Evolutionary conservation across 1,140 invertebrate genomes (phyloP), one percentile per base, ranked within the genome.

Genomic region (Achroia grisella): DNA sequence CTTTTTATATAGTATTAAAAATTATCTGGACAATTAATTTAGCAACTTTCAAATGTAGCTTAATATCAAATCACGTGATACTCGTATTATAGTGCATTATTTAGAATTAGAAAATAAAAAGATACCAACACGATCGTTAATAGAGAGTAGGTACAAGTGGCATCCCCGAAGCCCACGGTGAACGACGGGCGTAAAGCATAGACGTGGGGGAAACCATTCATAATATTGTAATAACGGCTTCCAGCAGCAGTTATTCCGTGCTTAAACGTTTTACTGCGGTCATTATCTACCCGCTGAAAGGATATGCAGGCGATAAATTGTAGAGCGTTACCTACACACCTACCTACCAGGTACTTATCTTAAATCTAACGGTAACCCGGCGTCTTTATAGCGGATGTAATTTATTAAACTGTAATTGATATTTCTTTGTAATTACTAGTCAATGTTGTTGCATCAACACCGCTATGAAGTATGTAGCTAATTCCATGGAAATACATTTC

Each of bases 241-340:
- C 74, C 62, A 80, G 59, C 71, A 75, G 63, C 81, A 82, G 76
- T 82, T 85, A 85, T 85, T 82, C 68, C 81, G 78, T 85, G 78
- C 81, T 82, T 85, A 85, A 85, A 79, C 81, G 81, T 82, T 85
- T 85, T 82, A 85, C 81, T 85, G 73, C 80, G 78, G 80, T 85
- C 80, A 85, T 85, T 85, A 85, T 82, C 78, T 80, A 76, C 78
- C 68, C 78, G 75, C 66, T 85, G 80, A 85, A 85, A 85, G 80
- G 76, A 85, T 85, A 82, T 85, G 76, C 80, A 85, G 62, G 72
- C 76, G 66, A 85, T 85, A 85, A 85, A 85, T 85, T 79, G 70
- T 71, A 62, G 37, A 78, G 57, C 68, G 61, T 67, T 67, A 69
- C 70, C 62, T 70, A 77, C 67, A 56, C 56, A 64, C 64, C 55